Conservation (phyloP, 2,888 invertebrate genomes). For the Cerastis rubricosa region DNA sequence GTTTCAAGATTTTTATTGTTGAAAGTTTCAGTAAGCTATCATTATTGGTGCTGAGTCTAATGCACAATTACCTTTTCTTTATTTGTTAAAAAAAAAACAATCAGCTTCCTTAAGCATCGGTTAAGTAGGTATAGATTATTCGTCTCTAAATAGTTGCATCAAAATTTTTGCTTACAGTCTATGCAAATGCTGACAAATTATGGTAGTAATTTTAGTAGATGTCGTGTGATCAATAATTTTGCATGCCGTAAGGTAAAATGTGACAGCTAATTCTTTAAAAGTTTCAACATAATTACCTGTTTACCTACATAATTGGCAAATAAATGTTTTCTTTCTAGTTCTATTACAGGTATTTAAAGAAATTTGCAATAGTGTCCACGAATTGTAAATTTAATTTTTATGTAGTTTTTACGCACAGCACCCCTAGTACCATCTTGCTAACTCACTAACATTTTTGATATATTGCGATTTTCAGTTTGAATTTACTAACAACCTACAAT, state of each 20-base stretch:
- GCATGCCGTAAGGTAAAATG: too few species aligned
- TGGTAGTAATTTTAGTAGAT: too few species aligned
- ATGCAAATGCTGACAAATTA: too few species aligned
- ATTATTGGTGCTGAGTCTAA: not conserved
- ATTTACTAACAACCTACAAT: not conserved
- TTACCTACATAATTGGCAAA: too few species aligned
- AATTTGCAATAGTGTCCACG: not conserved
- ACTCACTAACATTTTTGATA: not conserved
- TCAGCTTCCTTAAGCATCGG: rapidly evolving
- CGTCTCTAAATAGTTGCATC: too few species aligned
- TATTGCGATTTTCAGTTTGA: not conserved
- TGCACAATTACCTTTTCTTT: not conserved
- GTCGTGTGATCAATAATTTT: too few species aligned
- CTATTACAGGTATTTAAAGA: not conserved
- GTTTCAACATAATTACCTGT: too few species aligned
- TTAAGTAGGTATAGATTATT: not conserved
- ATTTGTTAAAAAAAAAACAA: not conserved
- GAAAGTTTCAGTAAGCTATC: not conserved
- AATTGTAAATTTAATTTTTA: not conserved
- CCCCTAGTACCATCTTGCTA: not conserved
- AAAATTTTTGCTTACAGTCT: too few species aligned
- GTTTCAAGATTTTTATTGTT: not conserved
- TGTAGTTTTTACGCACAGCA: not conserved
- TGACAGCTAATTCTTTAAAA: too few species aligned
- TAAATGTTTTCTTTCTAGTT: too few species aligned